Evolutionary conservation across 2,797 vertebrate genomes (phyloP), one percentile per base, ranked within the genome.

Genomic region (Leptodactylus fallax): DNA sequence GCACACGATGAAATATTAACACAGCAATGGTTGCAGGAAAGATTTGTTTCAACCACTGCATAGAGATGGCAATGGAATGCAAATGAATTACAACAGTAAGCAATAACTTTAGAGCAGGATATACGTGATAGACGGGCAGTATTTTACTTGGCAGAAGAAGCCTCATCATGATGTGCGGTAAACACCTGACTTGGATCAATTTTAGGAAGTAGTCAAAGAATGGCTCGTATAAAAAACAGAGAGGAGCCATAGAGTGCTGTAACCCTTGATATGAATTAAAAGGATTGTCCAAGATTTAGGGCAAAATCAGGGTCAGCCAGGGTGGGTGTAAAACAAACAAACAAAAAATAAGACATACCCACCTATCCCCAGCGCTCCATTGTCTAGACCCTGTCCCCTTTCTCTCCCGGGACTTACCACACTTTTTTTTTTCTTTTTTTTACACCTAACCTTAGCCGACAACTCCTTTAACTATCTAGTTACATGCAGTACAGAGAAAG

Each of bases 51-150:
- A 71, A 49, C 58, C 72, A 71, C 85, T 86, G 85, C 88, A 89
- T 86, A 89, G 85, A 82, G 85, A 89, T 89, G 88, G 47, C 79
- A 86, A 77, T 61, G 72, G 88, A 89, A 89, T 89, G 84, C 85
- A 89, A 89, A 89, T 86, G 72, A 89, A 81, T 78, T 81, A 51
- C 80, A 86, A 67, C 82, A 86, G 88, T 69, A 83, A 82, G 79
- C 88, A 83, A 89, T 86, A 89, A 79, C 77, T 53, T 86, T 83
- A 89, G 81, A 83, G 88, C 36, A 86, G 79, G 23, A 61, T n/a
- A 63, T 55, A 72, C 25, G 58, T 13, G 7, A 23, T 27, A 60
- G 58, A 51, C 16, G 63, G 53, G 19, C 9, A 76, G 69, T 61
- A 85, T 72, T 61, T 84, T 49, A 27, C 56, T 77, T 82, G 58